Evolutionary conservation across 2,113 vertebrate genomes (phyloP).

Genomic region (Centropus unirufus): DNA sequence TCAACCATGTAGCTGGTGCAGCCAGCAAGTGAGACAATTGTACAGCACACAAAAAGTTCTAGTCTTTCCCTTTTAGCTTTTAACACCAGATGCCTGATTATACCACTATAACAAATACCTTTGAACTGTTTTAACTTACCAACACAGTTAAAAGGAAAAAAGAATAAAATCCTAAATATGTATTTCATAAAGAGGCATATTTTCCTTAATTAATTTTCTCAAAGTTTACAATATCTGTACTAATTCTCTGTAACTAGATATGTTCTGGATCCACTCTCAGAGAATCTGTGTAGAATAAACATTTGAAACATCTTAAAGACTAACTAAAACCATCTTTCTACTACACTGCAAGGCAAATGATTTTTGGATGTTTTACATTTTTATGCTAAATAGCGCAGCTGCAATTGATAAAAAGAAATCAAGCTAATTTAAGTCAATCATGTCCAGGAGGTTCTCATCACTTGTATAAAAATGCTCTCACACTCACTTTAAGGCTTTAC

Average conservation of each 20-base stretch:
- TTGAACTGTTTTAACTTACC: conserved; percentile 76
- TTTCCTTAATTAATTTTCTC: conserved; percentile 84
- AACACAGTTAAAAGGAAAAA: conserved; percentile 75
- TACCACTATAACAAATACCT: conserved; percentile 68
- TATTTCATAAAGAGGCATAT: conserved; percentile 79
- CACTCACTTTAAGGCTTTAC: conserved; percentile 75
- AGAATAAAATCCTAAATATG: conserved; percentile 71
- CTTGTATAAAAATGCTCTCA: conserved; percentile 79
- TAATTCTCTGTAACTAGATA: conserved; percentile 84
- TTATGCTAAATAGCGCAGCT: conserved; percentile 83
- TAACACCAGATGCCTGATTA: conserved; percentile 63
- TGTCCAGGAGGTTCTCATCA: conserved; percentile 83
- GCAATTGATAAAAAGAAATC: conserved; percentile 84
- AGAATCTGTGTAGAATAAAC: conserved; percentile 81
- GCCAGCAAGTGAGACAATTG: conserved; percentile 33
- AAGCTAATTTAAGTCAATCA: conserved; percentile 86
- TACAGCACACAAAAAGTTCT: conserved; percentile 47
- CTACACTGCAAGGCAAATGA: conserved; percentile 83
- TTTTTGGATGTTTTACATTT: conserved; percentile 85
- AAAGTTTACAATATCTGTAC: conserved; percentile 81
- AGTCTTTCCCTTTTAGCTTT: conserved; percentile 61
- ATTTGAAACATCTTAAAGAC: conserved; percentile 82
- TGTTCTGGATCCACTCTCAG: conserved; percentile 78
- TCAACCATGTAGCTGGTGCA: conserved; percentile 48
- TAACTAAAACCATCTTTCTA: conserved; percentile 84